Base-by-base conservation (phyloP, 2,113 vertebrate genomes). In the Syrmaticus mikado region DNA sequence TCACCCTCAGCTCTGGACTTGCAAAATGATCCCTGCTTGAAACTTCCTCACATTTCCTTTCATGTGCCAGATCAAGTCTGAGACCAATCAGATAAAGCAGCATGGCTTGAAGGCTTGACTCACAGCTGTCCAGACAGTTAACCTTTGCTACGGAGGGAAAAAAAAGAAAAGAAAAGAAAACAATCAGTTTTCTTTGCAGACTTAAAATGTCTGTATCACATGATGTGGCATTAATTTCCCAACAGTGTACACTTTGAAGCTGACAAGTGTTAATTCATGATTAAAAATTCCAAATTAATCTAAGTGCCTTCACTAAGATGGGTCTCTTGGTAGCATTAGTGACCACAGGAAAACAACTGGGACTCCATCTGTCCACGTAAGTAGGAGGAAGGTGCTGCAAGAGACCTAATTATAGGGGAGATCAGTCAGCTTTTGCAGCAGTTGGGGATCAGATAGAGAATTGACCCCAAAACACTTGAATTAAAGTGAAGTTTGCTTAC, bases 71-170 rank as follows among this genome's bases (percentile, higher is more conserved):
- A 95, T 75, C 65, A 80, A 62, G 85, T 85, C 67, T 72, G 84
- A 95, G 92, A 94, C 80, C 93, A 85, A 90, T 96, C 92, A 94
- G 94, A 87, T 89, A 90, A 91, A 96, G 90, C 93, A 95, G 87
- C 28, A 0, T 67, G 84, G 93, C 92, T 91, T 77, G 95, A 92
- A 75, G 90, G 79, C 21, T 18, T 53, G 41, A 27, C 85, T 93
- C 79, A 19, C 91, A 85, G 90, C 92, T 95, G 95, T 85, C 93
- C 94, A 91, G 92, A 84, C 83, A 64, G 83, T 95, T 96, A 89
- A 92, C 87, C 76, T 89, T 36, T 64, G 57, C 68, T 38, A 30
- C 1, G 30, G 85, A 82, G 45, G 28, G 22, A 8, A 21, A 28
- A 55, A 48, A 43, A 55, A 10, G 57, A 32, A 75, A 45, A 15